Percentiles rank a stretch among this genome's conserved stretches.
Evolutionary conservation across 2,797 vertebrate genomes (phyloP).

Genomic region (Fundulus diaphanus): DNA sequence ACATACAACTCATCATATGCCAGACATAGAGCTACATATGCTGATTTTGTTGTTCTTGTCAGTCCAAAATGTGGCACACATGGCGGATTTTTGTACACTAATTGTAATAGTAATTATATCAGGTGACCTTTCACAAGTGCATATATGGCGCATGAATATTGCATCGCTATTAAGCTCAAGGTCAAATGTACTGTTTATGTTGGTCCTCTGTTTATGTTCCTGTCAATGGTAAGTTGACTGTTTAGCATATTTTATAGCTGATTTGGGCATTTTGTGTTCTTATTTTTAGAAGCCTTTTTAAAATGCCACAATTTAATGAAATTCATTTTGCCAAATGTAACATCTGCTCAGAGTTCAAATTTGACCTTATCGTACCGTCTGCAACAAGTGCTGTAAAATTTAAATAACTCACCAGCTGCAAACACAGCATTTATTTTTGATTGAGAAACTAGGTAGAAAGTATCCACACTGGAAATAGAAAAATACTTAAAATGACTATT

Average conservation of each 20-base stretch:
- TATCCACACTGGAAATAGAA: background rate
- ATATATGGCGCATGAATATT: constrained; percentile 60
- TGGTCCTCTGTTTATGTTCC: constrained; percentile 51
- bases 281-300: background rate
- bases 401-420: background rate
- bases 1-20: constrained; percentile 57
- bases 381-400: background rate
- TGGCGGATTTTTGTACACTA: constrained; percentile 60
- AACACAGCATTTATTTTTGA: background rate
- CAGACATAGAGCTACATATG: constrained; percentile 62
- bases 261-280: background rate
- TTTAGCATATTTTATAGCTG: constrained; percentile 15
- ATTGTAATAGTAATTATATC: constrained; percentile 57
- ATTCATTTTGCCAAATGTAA: background rate
- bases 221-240: constrained; percentile 26
- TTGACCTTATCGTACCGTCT: background rate
- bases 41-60: constrained; percentile 67
- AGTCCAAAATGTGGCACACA: constrained; percentile 61
- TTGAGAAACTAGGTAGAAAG: background rate
- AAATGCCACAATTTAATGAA: background rate
- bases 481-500: background rate
- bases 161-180: constrained; percentile 43
- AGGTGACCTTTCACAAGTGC: constrained; percentile 36
- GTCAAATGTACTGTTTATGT: constrained; percentile 51
- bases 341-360: background rate